phyloP scores from a whole-genome alignment of 2,113 vertebrate species.

The Nothobranchius kuhntae region DNA sequence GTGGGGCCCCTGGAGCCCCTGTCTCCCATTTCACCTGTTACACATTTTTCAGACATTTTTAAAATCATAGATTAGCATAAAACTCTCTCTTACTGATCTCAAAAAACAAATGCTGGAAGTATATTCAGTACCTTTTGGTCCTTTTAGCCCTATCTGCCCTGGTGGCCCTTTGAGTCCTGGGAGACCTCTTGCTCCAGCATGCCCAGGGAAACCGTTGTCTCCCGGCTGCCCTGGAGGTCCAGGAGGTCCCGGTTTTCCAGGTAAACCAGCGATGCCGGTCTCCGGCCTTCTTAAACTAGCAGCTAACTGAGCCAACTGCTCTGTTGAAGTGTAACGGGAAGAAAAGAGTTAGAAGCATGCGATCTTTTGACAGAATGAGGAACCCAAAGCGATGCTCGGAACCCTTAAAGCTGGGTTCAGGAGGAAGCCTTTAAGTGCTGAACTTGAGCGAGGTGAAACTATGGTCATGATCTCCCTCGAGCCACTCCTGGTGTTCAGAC shows the following conservation, averaged over 20 bases:
- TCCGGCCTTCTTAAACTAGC: slow-evolving; percentile 93
- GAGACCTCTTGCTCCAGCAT: slow-evolving; percentile 89
- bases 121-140: slow-evolving; percentile 88
- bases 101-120: not conserved
- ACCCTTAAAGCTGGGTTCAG: slow-evolving; percentile 23
- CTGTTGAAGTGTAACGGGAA: slow-evolving; percentile 72
- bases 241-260: slow-evolving; percentile 89
- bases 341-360: not conserved
- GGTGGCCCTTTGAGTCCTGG: slow-evolving; percentile 94
- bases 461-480: slow-evolving; percentile 48
- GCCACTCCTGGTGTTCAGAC: slow-evolving; percentile 38
- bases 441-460: slow-evolving; percentile 40
- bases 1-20: slow-evolving; percentile 89
- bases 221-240: slow-evolving; percentile 87
- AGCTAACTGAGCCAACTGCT: slow-evolving; percentile 93
- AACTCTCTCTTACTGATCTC: not conserved
- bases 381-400: slow-evolving; percentile 17
- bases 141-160: slow-evolving; percentile 86
- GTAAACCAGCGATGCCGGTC: slow-evolving; percentile 88
- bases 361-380: not conserved
- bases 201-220: slow-evolving; percentile 93
- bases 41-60: not conserved
- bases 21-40: slow-evolving; percentile 93
- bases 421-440: slow-evolving; percentile 6
- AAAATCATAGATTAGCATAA: not conserved